Conservation (phyloP, 2,888 invertebrate species). For the Capitulum mitella region DNA sequence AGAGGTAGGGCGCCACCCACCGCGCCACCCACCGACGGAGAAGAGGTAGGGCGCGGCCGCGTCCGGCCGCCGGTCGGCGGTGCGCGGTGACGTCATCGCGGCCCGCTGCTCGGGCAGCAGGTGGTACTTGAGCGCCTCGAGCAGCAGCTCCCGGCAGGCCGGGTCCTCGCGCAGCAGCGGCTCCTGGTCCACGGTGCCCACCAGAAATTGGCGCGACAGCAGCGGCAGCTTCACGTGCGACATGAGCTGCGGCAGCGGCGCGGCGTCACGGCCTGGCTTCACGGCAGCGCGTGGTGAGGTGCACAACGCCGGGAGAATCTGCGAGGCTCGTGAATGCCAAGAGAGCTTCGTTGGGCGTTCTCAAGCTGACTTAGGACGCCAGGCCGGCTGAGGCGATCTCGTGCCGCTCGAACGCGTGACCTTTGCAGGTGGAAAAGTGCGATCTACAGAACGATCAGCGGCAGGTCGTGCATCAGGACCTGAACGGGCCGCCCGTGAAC, state of each 20-base stretch:
- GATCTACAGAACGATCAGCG: too few relatives aligned
- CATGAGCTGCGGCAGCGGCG: slow-evolving; percentile 31
- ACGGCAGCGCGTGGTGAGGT: too few relatives aligned
- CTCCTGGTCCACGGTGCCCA: slow-evolving; percentile 60
- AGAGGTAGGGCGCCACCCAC: slow-evolving; percentile 57
- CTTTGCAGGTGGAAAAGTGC: too few relatives aligned
- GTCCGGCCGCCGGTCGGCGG: slow-evolving; percentile 57
- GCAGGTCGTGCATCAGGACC: too few relatives aligned
- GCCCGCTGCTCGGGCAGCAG: slow-evolving; percentile 59
- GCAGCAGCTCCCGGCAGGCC: slow-evolving; percentile 56
- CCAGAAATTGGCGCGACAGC: slow-evolving; percentile 53
- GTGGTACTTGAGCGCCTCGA: slow-evolving; percentile 63
- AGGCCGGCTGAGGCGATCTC: too few relatives aligned
- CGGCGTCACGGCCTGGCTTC: too few relatives aligned
- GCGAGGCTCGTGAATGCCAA: too few relatives aligned
- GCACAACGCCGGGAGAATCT: too few relatives aligned
- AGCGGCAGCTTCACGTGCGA: slow-evolving; percentile 34
- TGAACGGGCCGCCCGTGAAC: too few relatives aligned
- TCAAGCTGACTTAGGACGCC: too few relatives aligned
- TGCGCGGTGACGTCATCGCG: slow-evolving; percentile 54
- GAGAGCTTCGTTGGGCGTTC: too few relatives aligned
- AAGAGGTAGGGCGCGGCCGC: slow-evolving; percentile 60
- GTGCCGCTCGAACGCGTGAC: too few relatives aligned
- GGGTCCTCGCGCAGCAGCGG: slow-evolving; percentile 55
- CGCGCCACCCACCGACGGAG: slow-evolving; percentile 48